Evolutionary conservation across 2,888 invertebrate genomes (phyloP).

Genomic region (Noctua janthe): DNA sequence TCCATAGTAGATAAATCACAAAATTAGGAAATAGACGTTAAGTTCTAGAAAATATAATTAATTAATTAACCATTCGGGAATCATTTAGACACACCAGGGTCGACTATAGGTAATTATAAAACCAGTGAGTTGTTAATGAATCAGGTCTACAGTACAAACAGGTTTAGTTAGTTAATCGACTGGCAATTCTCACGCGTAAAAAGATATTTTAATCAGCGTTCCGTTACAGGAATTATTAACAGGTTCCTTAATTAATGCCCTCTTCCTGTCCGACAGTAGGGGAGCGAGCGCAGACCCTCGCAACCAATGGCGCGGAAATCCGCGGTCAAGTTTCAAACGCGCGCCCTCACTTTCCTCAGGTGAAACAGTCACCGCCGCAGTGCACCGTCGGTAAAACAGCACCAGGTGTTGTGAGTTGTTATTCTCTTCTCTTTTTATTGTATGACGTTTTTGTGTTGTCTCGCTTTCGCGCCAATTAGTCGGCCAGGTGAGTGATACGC

Average conservation of each 20-base stretch:
- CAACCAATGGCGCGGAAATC: slow-evolving; percentile 85
- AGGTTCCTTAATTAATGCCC: slow-evolving; percentile 66
- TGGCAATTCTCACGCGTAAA: slow-evolving; percentile 46
- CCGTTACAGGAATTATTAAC: slow-evolving; percentile 64
- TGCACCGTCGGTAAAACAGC: slow-evolving; percentile 78
- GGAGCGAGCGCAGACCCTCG: slow-evolving; percentile 70
- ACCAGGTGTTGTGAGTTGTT: slow-evolving; percentile 81
- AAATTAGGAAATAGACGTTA: neutral
- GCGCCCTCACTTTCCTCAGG: slow-evolving; percentile 69
- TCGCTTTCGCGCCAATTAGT: slow-evolving; percentile 81
- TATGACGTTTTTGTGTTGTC: slow-evolving; percentile 75
- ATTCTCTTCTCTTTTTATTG: slow-evolving; percentile 81
- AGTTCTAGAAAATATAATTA: neutral
- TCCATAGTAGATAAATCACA: neutral
- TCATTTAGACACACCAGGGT: neutral
- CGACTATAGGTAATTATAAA: neutral
- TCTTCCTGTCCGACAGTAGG: slow-evolving; percentile 76
- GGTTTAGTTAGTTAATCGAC: slow-evolving; percentile 8
- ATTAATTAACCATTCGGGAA: neutral
- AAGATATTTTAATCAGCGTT: slow-evolving; percentile 62
- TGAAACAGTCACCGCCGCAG: slow-evolving; percentile 73
- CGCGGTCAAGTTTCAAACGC: slow-evolving; percentile 80
- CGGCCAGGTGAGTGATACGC: slow-evolving; percentile 79
- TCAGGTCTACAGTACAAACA: neutral
- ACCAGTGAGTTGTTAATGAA: neutral